These are phyloP conservation scores for Narcine bancroftii DNA, from an alignment of 2,113 vertebrate species.

Conservation along the genomic window DNA sequence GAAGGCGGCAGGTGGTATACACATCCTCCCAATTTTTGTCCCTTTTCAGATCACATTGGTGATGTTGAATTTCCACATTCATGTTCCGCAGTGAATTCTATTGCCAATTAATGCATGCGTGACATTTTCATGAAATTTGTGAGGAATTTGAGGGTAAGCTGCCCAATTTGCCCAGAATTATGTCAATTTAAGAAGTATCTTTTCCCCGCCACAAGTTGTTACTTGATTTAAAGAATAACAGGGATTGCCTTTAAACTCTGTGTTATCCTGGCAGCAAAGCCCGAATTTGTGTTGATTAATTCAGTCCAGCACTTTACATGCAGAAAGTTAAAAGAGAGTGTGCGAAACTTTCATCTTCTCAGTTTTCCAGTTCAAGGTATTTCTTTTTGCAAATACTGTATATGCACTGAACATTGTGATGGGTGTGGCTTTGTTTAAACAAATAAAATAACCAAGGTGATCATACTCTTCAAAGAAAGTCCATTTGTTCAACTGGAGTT, in stretches of 20 bases:
- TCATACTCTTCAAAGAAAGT: constrained; percentile 5
- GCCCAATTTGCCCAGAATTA: not conserved
- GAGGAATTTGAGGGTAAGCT: not conserved
- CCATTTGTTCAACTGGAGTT: not conserved
- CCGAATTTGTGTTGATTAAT: not conserved
- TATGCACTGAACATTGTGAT: not conserved
- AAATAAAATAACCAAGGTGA: not conserved
- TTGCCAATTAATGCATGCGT: not conserved
- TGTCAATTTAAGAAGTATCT: not conserved
- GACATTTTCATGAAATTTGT: not conserved
- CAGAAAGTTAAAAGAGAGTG: not conserved
- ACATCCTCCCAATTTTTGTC: not conserved
- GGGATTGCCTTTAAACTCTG: not conserved
- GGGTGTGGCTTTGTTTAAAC: not conserved
- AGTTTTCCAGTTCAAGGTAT: not conserved
- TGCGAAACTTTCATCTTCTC: not conserved
- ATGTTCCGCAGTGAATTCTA: not conserved
- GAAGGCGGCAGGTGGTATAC: too few relatives aligned
- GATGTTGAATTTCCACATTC: not conserved
- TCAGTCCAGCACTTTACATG: not conserved
- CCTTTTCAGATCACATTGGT: not conserved
- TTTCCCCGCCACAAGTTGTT: not conserved
- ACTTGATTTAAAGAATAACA: not conserved
- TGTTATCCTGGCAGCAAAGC: not conserved
- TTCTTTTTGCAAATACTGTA: not conserved